Evolutionary conservation across 1,140 invertebrate species (phyloP).

Genomic region (Hylaeus volcanicus): DNA sequence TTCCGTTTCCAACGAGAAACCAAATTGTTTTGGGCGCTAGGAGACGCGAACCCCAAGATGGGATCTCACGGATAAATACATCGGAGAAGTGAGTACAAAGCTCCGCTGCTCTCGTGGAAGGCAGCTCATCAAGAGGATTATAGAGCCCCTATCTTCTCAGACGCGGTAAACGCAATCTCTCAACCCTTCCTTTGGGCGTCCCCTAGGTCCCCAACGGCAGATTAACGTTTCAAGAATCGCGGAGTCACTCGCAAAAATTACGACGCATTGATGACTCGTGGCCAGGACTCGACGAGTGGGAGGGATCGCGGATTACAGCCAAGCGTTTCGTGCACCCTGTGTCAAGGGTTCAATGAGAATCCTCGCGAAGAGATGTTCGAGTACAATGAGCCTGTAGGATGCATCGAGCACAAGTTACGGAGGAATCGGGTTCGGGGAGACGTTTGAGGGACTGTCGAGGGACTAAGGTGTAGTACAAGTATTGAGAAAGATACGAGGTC

Average conservation of each 20-base stretch:
- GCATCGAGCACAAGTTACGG: neutral
- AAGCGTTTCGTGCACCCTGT: neutral
- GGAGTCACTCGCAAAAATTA: constrained; percentile 41
- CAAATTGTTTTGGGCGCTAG: neutral
- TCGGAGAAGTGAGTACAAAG: constrained; percentile 19
- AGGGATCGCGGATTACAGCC: constrained; percentile 30
- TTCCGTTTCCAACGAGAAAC: neutral
- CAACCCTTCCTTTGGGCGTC: constrained; percentile 32
- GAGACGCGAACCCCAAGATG: neutral
- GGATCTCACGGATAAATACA: constrained; percentile 28
- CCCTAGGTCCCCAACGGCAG: constrained; percentile 17
- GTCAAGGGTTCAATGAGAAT: constrained; percentile 11
- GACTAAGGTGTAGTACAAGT: too few species aligned
- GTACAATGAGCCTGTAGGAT: constrained; percentile 1
- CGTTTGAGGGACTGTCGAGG: neutral
- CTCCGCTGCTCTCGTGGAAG: constrained; percentile 2
- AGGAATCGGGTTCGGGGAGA: neutral
- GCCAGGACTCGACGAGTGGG: constrained; percentile 16
- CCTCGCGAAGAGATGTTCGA: neutral
- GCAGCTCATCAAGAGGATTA: constrained; percentile 44
- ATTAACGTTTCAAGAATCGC: constrained; percentile 48
- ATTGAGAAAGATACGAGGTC: too few species aligned
- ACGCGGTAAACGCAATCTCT: constrained; percentile 40
- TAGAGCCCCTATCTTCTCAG: constrained; percentile 21
- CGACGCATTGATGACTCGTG: constrained; percentile 27